Conservation (phyloP, 2,888 invertebrate genomes). For the Philereme transversata region DNA sequence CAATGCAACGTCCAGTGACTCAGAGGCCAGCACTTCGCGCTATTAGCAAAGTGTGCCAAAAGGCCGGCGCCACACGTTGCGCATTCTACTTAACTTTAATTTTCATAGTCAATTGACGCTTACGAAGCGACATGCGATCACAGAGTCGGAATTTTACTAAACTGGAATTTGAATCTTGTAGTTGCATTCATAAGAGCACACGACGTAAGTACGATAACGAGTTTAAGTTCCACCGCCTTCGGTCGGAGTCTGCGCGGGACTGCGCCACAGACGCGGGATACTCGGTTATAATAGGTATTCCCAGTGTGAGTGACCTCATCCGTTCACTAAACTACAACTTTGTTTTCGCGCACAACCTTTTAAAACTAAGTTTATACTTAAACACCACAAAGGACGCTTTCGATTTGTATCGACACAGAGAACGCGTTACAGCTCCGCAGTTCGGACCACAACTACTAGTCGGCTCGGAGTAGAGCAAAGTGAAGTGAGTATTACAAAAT, state of each 20-base stretch:
- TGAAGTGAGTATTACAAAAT: slow-evolving; percentile 65
- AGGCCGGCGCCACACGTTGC: slow-evolving; percentile 57
- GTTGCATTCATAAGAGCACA: slow-evolving; percentile 43
- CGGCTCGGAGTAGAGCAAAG: slow-evolving; percentile 48
- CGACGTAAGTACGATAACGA: slow-evolving; percentile 45
- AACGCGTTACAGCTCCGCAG: slow-evolving; percentile 58
- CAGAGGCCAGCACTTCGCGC: slow-evolving; percentile 63
- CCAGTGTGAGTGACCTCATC: slow-evolving; percentile 57
- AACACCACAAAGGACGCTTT: slow-evolving; percentile 62
- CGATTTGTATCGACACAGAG: slow-evolving; percentile 35
- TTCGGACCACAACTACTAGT: slow-evolving; percentile 63
- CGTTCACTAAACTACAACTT: slow-evolving; percentile 58
- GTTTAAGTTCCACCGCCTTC: slow-evolving; percentile 56
- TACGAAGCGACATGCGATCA: slow-evolving; percentile 18
- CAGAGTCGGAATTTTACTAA: slow-evolving; percentile 18
- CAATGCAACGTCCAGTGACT: slow-evolving; percentile 69
- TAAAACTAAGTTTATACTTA: slow-evolving; percentile 46
- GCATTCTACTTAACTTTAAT: slow-evolving; percentile 41
- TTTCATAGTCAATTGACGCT: slow-evolving; percentile 27
- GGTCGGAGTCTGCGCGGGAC: slow-evolving; percentile 62
- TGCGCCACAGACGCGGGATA: slow-evolving; percentile 46
- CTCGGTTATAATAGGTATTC: slow-evolving; percentile 32
- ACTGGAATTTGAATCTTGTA: slow-evolving; percentile 40
- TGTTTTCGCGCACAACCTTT: slow-evolving; percentile 48
- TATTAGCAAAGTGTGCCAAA: slow-evolving; percentile 63